Conservation (phyloP, 2,888 invertebrate species). For the Noctua pronuba region DNA sequence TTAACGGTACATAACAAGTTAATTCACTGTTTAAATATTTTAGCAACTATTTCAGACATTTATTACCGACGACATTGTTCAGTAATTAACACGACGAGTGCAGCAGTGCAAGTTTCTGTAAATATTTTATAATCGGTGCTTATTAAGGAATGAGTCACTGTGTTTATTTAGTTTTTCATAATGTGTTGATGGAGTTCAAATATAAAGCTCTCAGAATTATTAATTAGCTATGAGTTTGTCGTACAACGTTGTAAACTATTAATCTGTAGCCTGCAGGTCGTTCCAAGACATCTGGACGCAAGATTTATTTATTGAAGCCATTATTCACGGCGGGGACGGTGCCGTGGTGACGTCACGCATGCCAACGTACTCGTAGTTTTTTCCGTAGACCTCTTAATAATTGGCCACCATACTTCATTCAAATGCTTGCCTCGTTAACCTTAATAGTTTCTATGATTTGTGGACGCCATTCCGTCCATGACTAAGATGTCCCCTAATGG, state of each 20-base stretch:
- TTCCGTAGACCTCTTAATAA: constrained; percentile 67
- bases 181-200: not conserved
- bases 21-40: constrained; percentile 56
- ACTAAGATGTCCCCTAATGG: constrained; percentile 63
- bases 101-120: not conserved
- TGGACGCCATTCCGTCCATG: constrained; percentile 62
- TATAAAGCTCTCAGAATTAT: constrained; percentile 8
- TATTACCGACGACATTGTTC: constrained; percentile 34
- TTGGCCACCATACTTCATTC: constrained; percentile 71
- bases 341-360: constrained; percentile 71
- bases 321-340: constrained; percentile 73
- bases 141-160: constrained; percentile 9
- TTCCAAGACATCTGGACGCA: constrained; percentile 76
- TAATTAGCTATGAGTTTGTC: constrained; percentile 19
- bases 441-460: constrained; percentile 76
- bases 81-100: constrained; percentile 28
- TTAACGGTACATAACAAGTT: constrained; percentile 67
- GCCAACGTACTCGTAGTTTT: constrained; percentile 70
- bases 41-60: constrained; percentile 16
- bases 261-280: constrained; percentile 72
- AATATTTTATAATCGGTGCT: constrained; percentile 23
- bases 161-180: not conserved
- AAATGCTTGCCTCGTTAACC: constrained; percentile 74
- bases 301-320: constrained; percentile 78
- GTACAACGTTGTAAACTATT: constrained; percentile 66